Evolutionary conservation across 1,140 invertebrate species (phyloP).

Genomic region (Xylocopa sonorina): DNA sequence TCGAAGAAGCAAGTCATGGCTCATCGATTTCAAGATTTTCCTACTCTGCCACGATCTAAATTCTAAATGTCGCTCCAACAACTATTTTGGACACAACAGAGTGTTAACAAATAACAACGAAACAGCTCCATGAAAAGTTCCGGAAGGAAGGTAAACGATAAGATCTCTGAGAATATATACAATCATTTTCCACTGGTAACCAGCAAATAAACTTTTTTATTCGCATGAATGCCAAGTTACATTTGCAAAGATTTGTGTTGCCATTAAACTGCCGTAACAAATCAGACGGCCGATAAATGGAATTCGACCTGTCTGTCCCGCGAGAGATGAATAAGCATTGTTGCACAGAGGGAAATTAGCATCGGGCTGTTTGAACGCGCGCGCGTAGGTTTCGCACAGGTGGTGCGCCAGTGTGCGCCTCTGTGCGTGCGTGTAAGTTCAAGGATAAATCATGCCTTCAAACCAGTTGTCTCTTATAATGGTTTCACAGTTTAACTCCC

Average conservation of each 20-base stretch:
- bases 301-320: conserved; percentile 28
- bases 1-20: too few relatives aligned
- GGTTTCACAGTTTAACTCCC: conserved; percentile 54
- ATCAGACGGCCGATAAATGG: neutral
- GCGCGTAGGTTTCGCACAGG: conserved; percentile 8
- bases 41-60: too few relatives aligned
- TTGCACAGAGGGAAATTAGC: conserved; percentile 35
- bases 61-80: too few relatives aligned
- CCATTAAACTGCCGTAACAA: conserved; percentile 28
- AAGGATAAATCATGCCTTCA: conserved; percentile 51
- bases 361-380: neutral
- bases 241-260: neutral
- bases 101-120: too few relatives aligned
- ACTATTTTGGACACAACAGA: too few relatives aligned
- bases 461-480: conserved; percentile 54
- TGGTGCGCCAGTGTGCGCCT: too few relatives aligned
- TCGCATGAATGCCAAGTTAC: neutral
- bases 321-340: conserved; percentile 47
- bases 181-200: neutral
- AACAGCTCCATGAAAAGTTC: too few relatives aligned
- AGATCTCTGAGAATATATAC: neutral
- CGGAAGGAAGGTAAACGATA: too few relatives aligned
- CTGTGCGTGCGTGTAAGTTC: conserved; percentile 40
- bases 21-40: too few relatives aligned
- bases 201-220: neutral